Base-by-base conservation (phyloP, 2,888 invertebrate genomes). In the Griposia aprilina region DNA sequence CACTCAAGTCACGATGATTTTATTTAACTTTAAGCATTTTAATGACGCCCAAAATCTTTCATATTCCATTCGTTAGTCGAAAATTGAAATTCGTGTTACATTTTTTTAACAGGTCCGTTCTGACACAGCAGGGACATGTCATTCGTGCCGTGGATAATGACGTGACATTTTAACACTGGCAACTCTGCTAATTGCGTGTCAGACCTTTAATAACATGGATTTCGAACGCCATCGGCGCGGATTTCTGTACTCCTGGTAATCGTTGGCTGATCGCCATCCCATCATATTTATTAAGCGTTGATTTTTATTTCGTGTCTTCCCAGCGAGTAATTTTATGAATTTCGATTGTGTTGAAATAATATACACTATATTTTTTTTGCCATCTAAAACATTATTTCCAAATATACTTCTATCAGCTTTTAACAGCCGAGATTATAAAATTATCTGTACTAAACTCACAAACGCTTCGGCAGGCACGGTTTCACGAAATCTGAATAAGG, bases 151-250 rank as follows among this genome's bases (percentile, higher is more conserved):
- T 83, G 80, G 84, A 90, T 91, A 91, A 91, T 90, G 88, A 88
- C 82, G 81, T 81, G 89, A 91, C 90, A 89, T 84, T 85, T 85
- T 87, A 85, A 88, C 86, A 87, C 82, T 82, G 87, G 87, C 81
- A 85, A 88, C 84, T 86, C 83, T 87, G 84, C 82, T 92, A 91
- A 92, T 92, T 92, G 91, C 84, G 57, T 88, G 90, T 87, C 90
- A 89, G 80, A 70, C 84, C 59, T 78, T 79, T 87, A 87, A 84
- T 79, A 84, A 86, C 82, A 76, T 69, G 78, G 80, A 88, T 83
- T 88, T 83, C 69, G 75, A 76, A 79, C 72, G 66, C 55, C 57
- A 75, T 72, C 23, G 65, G 68, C 36, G 5, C 11, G 74, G 67
- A 78, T 81, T 86, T 77, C 59, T 76, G 75, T 72, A 13, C 45